These are phyloP conservation scores for Vespertilio murinus DNA, from an alignment of 2,797 vertebrate genomes.

Conservation along the genomic window DNA sequence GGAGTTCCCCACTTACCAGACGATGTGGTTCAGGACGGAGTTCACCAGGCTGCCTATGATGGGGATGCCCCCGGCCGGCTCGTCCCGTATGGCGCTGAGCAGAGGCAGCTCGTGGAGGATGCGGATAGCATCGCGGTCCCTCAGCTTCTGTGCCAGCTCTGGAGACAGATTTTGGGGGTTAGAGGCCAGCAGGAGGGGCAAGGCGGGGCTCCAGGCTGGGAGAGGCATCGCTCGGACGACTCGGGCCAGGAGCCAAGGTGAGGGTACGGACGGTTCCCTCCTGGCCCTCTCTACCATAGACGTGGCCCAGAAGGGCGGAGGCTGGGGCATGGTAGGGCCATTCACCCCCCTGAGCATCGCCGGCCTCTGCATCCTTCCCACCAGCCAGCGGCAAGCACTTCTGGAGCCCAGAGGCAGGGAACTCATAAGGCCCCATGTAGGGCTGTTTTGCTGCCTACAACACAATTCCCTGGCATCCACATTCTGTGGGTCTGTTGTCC, in stretches of 20 bases:
- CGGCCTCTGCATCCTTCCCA: not conserved
- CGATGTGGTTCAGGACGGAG: not conserved
- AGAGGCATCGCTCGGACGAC: not conserved
- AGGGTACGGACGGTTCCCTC: not conserved
- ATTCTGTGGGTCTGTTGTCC: not conserved
- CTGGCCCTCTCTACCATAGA: not conserved
- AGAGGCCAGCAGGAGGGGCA: not conserved
- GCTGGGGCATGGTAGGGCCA: not conserved
- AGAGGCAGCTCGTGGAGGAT: slow-evolving; percentile 63
- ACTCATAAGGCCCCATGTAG: not conserved
- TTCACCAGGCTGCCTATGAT: not conserved
- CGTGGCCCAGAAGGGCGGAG: not conserved
- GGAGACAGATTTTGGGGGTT: not conserved
- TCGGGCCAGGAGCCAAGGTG: not conserved
- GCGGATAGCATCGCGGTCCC: rapidly evolving
- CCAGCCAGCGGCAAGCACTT: not conserved
- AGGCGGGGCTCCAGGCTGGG: not conserved
- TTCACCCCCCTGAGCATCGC: not conserved
- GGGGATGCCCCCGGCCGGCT: rapidly evolving
- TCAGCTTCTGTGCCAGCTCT: slow-evolving; percentile 62
- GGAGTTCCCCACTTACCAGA: slow-evolving; percentile 55
- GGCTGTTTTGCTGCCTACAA: not conserved
- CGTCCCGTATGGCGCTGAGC: not conserved
- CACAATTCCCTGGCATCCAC: not conserved
- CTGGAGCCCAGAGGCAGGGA: not conserved